phyloP scores from a whole-genome alignment of 92 coral and sea anemone genomes.

The Actinernus sp. region DNA sequence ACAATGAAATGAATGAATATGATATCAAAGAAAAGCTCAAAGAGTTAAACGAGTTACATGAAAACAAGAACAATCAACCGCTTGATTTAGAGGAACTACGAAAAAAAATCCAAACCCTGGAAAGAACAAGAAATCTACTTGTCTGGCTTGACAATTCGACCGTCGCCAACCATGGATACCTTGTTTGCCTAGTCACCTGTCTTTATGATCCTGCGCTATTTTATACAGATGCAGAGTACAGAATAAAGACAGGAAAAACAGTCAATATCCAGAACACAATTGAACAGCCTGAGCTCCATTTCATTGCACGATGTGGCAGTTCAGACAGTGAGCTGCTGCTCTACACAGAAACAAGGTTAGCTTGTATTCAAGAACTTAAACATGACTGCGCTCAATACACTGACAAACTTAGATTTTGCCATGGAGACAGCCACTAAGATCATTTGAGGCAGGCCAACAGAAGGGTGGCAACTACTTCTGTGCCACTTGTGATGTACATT shows the following conservation, averaged over 20 bases:
- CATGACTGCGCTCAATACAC: neutral
- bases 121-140: slow-evolving; percentile 33
- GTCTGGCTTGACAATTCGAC: slow-evolving; percentile 49
- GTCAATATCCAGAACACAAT: slow-evolving; percentile 30
- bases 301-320: slow-evolving; percentile 55
- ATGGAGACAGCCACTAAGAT: slow-evolving; percentile 57
- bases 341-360: slow-evolving; percentile 41
- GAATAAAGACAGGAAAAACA: slow-evolving; percentile 16
- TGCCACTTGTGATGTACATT: slow-evolving; percentile 27
- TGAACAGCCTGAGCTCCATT: slow-evolving; percentile 45
- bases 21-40: neutral
- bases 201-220: slow-evolving; percentile 39
- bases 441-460: slow-evolving; percentile 44
- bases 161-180: slow-evolving; percentile 27
- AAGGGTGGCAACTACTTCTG: slow-evolving; percentile 46
- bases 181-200: slow-evolving; percentile 27
- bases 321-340: slow-evolving; percentile 42
- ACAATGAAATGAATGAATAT: neutral
- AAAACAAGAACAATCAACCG: slow-evolving; percentile 1
- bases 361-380: slow-evolving; percentile 30
- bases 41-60: neutral
- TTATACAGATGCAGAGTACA: slow-evolving; percentile 25
- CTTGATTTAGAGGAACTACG: slow-evolving; percentile 15
- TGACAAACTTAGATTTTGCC: slow-evolving; percentile 23
- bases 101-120: slow-evolving; percentile 24